Conservation (phyloP, 2,113 vertebrate species). For the Phalacrocorax brasilianus region DNA sequence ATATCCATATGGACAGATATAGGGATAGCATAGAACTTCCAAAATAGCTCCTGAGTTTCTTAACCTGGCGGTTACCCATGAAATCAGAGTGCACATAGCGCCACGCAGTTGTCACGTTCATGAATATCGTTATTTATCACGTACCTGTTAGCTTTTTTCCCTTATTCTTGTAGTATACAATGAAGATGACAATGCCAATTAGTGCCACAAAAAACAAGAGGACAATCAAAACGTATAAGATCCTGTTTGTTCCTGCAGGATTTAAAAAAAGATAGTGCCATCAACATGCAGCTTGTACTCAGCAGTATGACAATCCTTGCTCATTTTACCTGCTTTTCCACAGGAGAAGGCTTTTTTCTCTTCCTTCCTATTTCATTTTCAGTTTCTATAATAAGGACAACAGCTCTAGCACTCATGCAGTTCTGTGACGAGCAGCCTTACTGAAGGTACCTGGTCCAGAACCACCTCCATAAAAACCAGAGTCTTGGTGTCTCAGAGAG, state of each 20-base stretch:
- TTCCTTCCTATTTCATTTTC: not conserved
- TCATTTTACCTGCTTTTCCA: not conserved
- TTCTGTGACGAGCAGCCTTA: not conserved
- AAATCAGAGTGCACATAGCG: not conserved
- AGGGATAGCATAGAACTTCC: not conserved
- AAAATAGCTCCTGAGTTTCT: not conserved
- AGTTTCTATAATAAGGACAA: not conserved
- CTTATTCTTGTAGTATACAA: constrained; percentile 73
- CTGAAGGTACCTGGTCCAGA: not conserved
- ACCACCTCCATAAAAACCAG: not conserved
- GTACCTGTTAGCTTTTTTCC: constrained; percentile 77
- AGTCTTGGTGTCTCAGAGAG: not conserved
- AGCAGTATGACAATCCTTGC: not conserved
- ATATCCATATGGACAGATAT: not conserved
- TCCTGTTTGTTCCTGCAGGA: constrained; percentile 59
- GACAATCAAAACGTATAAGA: constrained; percentile 65
- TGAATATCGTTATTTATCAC: not conserved
- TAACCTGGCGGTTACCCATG: not conserved
- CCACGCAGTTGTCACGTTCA: not conserved
- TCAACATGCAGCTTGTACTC: not conserved
- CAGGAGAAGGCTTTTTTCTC: not conserved
- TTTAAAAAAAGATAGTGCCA: not conserved
- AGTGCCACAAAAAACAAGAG: constrained; percentile 70
- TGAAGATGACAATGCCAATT: constrained; percentile 48
- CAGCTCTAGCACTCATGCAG: not conserved